These are phyloP conservation scores for Silurus lanzhouensis DNA, from an alignment of 2,797 vertebrate genomes.

Conservation along the genomic window DNA sequence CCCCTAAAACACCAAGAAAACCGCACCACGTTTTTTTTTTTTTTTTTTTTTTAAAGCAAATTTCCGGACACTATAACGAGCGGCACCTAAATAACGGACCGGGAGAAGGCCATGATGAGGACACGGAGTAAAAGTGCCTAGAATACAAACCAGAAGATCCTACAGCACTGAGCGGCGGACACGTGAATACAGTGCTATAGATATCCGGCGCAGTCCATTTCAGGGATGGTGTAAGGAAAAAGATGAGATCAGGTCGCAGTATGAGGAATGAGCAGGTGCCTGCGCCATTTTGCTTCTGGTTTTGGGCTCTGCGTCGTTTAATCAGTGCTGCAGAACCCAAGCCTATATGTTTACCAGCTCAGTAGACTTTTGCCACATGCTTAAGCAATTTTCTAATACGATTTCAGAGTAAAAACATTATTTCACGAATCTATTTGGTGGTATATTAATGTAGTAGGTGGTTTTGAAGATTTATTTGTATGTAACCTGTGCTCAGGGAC, in stretches of 20 bases:
- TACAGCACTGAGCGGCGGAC: not conserved
- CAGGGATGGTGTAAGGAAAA: not conserved
- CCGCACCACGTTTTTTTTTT: slow-evolving; percentile 10
- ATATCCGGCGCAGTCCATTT: not conserved
- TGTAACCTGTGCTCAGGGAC: not conserved
- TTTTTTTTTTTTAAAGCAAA: not conserved
- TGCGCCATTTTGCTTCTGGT: slow-evolving; percentile 41
- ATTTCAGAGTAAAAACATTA: not conserved
- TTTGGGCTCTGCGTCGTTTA: slow-evolving; percentile 33
- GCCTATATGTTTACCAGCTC: not conserved
- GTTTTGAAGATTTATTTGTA: not conserved
- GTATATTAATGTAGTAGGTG: no score
- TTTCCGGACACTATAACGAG: slow-evolving; percentile 30
- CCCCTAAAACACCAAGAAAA: slow-evolving; percentile 53
- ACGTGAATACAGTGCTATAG: not conserved
- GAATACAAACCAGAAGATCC: not conserved
- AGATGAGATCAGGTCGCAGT: slow-evolving; percentile 16
- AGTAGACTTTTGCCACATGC: not conserved
- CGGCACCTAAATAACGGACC: slow-evolving; percentile 16
- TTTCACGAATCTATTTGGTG: not conserved
- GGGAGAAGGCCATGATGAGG: slow-evolving; percentile 27
- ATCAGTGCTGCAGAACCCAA: slow-evolving; percentile 1
- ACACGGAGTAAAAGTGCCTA: not conserved
- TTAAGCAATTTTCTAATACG: not conserved
- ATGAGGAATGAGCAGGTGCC: slow-evolving; percentile 44